Evolutionary conservation across 2,113 vertebrate species (phyloP).

Genomic region (Serilophus lunatus): DNA sequence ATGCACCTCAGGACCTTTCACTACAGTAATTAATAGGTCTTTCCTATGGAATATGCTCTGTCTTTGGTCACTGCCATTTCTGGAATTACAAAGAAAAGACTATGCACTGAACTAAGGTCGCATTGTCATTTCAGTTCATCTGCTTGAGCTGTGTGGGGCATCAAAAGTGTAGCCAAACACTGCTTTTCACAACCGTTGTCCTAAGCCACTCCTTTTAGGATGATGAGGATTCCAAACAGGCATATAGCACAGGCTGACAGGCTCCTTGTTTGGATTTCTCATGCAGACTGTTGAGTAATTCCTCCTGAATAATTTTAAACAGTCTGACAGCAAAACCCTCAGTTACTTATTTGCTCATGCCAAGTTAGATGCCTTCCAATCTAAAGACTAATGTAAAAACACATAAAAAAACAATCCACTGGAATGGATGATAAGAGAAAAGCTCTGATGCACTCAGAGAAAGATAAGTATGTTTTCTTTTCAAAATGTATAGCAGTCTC

Average conservation of each 20-base stretch:
- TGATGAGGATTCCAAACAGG: not conserved
- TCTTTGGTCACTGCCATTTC: not conserved
- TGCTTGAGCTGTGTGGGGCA: not conserved
- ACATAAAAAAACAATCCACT: not conserved
- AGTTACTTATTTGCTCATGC: slow-evolving; percentile 5
- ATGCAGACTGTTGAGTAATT: not conserved
- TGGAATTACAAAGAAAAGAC: not conserved
- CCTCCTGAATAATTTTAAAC: not conserved
- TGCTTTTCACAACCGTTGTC: not conserved
- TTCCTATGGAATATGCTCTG: not conserved
- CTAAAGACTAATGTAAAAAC: not conserved
- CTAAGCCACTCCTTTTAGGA: not conserved
- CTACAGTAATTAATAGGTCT: not conserved
- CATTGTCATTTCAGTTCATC: not conserved
- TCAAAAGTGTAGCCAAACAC: not conserved
- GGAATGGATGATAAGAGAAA: not conserved
- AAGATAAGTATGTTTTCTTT: not conserved
- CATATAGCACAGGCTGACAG: not conserved
- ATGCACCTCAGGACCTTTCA: not conserved
- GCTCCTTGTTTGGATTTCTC: not conserved
- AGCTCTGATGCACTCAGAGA: not conserved
- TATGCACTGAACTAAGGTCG: not conserved
- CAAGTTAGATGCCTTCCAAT: not conserved
- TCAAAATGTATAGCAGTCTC: not conserved
- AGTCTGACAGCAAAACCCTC: not conserved